These are phyloP conservation scores for Nycticryphes semicollaris DNA, from an alignment of 2,113 vertebrate genomes.

Conservation along the genomic window DNA sequence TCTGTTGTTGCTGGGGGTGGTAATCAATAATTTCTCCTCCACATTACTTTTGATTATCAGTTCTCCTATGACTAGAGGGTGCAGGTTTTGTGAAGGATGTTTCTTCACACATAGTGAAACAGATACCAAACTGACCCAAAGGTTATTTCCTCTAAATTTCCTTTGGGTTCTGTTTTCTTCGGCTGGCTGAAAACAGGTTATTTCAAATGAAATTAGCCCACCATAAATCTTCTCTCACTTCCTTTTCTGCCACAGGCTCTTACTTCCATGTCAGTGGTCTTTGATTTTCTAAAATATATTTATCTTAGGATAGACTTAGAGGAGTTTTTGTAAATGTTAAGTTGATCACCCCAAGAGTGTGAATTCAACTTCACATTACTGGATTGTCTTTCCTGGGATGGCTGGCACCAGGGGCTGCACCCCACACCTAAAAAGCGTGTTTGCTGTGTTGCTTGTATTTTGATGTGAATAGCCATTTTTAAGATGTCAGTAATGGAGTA, in stretches of 20 bases:
- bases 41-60: neutral
- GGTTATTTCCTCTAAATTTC: slow-evolving; percentile 60
- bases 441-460: neutral
- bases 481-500: neutral
- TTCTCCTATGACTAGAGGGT: neutral
- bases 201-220: slow-evolving; percentile 51
- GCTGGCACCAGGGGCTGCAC: neutral
- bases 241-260: slow-evolving; percentile 32
- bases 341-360: neutral
- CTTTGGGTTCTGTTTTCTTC: slow-evolving; percentile 53
- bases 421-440: neutral
- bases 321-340: neutral
- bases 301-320: neutral
- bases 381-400: neutral
- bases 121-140: slow-evolving; percentile 52
- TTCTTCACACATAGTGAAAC: slow-evolving; percentile 23
- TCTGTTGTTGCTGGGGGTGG: accelerated
- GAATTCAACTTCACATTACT: neutral
- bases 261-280: neutral
- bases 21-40: neutral
- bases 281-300: neutral
- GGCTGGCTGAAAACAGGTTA: slow-evolving; percentile 25
- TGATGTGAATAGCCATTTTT: neutral
- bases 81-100: slow-evolving; percentile 18
- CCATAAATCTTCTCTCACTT: slow-evolving; percentile 42